These are phyloP conservation scores for Strix uralensis DNA, from an alignment of 2,113 vertebrate species.

Conservation along the genomic window DNA sequence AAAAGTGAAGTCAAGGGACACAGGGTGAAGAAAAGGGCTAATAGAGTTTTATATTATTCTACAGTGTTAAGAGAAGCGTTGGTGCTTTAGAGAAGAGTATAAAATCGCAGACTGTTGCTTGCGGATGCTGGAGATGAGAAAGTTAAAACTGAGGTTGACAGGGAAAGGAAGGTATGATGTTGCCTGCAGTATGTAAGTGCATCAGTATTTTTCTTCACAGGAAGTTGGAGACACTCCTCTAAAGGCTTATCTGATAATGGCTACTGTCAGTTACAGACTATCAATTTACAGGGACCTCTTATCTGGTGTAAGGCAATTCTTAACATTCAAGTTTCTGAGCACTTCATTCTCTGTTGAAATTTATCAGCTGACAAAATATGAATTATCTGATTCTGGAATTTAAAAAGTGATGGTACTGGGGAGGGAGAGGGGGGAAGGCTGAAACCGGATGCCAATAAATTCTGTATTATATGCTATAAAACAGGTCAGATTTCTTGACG, in stretches of 20 bases:
- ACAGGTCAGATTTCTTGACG: background rate
- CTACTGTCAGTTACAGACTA: slow-evolving; percentile 20
- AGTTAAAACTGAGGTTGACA: slow-evolving; percentile 30
- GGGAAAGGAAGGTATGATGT: background rate
- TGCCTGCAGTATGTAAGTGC: background rate
- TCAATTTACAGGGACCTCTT: slow-evolving; percentile 13
- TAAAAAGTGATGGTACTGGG: background rate
- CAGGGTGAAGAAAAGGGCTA: slow-evolving; percentile 8
- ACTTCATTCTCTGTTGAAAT: background rate
- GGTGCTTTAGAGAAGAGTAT: background rate
- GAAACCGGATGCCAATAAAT: background rate
- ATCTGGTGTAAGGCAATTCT: slow-evolving; percentile 2
- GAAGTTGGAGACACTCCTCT: slow-evolving; percentile 8
- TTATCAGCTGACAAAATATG: background rate
- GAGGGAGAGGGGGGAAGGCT: background rate
- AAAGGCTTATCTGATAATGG: slow-evolving; percentile 44
- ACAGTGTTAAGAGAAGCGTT: background rate
- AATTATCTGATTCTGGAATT: background rate
- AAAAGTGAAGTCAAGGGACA: background rate
- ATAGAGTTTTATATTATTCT: slow-evolving; percentile 11
- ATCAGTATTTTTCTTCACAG: slow-evolving; percentile 11
- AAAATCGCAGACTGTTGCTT: background rate
- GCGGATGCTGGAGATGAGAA: slow-evolving; percentile 8
- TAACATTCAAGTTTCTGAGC: background rate
- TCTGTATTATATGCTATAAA: background rate